Conservation (phyloP, 2,113 vertebrate genomes). For the Gnathonemus echidnorhynchus region DNA sequence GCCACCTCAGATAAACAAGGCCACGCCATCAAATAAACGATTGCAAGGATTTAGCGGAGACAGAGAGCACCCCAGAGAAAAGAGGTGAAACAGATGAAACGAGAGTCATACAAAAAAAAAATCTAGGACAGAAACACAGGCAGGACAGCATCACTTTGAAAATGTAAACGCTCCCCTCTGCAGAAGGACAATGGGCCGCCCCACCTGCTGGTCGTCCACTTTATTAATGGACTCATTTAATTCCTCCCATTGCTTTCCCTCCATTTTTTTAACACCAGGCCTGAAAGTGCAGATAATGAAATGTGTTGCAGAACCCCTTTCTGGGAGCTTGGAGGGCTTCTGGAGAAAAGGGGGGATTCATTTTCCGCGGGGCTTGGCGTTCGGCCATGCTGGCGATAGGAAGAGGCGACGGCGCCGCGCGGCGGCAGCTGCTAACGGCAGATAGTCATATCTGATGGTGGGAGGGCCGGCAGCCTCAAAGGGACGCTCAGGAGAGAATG, state of each 20-base stretch:
- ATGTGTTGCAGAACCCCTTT: constrained; percentile 55
- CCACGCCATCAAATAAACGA: constrained; percentile 66
- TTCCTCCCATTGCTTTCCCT: constrained; percentile 38
- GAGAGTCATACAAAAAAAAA: background rate
- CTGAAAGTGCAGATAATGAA: constrained; percentile 63
- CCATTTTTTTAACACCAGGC: constrained; percentile 33
- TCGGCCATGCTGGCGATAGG: constrained; percentile 6
- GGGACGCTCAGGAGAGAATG: constrained; percentile 74
- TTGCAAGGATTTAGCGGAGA: constrained; percentile 54
- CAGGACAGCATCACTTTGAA: constrained; percentile 13
- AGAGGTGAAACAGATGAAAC: background rate
- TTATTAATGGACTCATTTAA: constrained; percentile 71
- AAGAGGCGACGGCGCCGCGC: background rate
- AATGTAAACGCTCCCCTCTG: background rate
- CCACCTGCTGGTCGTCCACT: constrained; percentile 48
- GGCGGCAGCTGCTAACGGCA: constrained; percentile 62
- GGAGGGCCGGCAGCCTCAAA: constrained; percentile 67
- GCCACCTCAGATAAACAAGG: constrained; percentile 61
- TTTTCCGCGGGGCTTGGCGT: constrained; percentile 41
- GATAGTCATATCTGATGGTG: constrained; percentile 75
- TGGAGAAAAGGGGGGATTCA: constrained; percentile 59
- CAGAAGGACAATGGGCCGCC: constrained; percentile 23
- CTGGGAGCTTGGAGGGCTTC: constrained; percentile 51
- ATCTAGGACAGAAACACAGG: background rate
- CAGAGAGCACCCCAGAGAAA: constrained; percentile 23